phyloP scores from a whole-genome alignment of 2,888 invertebrate species.

The Pasiphila rectangulata region DNA sequence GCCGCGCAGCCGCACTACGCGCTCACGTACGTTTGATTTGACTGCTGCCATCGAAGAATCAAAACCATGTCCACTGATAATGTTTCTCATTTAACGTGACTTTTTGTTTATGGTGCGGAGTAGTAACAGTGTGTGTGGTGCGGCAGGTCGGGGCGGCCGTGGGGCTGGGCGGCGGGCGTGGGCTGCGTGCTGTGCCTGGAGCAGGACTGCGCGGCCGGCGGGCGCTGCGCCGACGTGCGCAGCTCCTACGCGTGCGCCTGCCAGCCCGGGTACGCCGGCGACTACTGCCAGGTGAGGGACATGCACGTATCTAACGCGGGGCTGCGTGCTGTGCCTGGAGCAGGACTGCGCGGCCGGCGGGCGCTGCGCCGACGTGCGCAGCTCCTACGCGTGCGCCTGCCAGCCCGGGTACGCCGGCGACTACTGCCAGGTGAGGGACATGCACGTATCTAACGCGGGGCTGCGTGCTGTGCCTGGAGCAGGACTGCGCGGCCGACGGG shows the following conservation, averaged over 20 bases:
- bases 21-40: too few species aligned
- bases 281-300: slow-evolving; percentile 83
- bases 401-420: slow-evolving; percentile 88
- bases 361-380: slow-evolving; percentile 69
- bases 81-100: too few species aligned
- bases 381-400: slow-evolving; percentile 89
- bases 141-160: slow-evolving; percentile 48
- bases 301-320: too few species aligned
- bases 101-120: too few species aligned
- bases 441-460: too few species aligned
- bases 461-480: slow-evolving; percentile 91
- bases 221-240: slow-evolving; percentile 70
- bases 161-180: slow-evolving; percentile 67
- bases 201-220: slow-evolving; percentile 85
- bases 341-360: slow-evolving; percentile 85
- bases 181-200: slow-evolving; percentile 93
- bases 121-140: too few species aligned
- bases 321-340: slow-evolving; percentile 92
- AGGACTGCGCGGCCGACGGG: slow-evolving; percentile 85
- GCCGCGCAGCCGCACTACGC: too few species aligned
- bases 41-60: too few species aligned
- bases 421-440: slow-evolving; percentile 82
- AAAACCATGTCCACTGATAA: too few species aligned
- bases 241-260: slow-evolving; percentile 89
- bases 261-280: slow-evolving; percentile 87